A percentile compares a stretch with the other conserved stretches of the same genome.
These are phyloP conservation scores for Orientallactaga bullata DNA, from an alignment of 2,113 vertebrate species.

Conservation along the genomic window DNA sequence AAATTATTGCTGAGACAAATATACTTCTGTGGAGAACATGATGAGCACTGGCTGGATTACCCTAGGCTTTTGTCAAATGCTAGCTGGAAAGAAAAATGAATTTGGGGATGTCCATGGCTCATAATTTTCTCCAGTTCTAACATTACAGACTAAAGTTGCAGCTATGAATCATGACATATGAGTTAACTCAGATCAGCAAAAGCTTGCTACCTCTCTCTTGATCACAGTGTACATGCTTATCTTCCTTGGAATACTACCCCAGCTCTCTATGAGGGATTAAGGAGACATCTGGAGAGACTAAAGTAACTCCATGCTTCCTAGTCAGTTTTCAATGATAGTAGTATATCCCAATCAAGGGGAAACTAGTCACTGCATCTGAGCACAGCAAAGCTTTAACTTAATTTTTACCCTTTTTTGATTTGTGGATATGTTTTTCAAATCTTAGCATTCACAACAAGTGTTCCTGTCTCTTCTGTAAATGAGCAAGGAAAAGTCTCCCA, in stretches of 20 bases:
- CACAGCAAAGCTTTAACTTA: conserved; percentile 9
- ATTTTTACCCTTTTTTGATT: conserved; percentile 46
- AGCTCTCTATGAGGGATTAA: not conserved
- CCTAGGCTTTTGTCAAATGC: conserved; percentile 49
- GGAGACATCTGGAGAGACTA: not conserved
- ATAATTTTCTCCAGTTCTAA: conserved; percentile 6
- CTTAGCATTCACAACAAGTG: not conserved
- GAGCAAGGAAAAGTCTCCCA: conserved; percentile 28
- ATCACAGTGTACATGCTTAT: conserved; percentile 6
- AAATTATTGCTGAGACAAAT: conserved; percentile 78
- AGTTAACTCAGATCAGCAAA: conserved; percentile 44
- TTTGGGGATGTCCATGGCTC: conserved; percentile 43
- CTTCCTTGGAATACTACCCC: conserved; percentile 6
- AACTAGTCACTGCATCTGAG: not conserved
- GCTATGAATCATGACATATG: conserved; percentile 29
- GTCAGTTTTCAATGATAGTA: not conserved
- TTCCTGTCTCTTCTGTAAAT: conserved; percentile 13
- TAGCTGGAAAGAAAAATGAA: conserved; percentile 59
- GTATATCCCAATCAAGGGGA: not conserved
- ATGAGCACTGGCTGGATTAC: conserved; percentile 41
- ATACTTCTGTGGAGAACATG: conserved; percentile 53
- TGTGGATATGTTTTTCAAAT: not conserved
- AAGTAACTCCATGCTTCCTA: not conserved
- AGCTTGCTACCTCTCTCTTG: conserved; percentile 43
- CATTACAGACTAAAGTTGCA: not conserved